Base-by-base conservation (phyloP, 2,113 vertebrate genomes). In the Melozone crissalis region DNA sequence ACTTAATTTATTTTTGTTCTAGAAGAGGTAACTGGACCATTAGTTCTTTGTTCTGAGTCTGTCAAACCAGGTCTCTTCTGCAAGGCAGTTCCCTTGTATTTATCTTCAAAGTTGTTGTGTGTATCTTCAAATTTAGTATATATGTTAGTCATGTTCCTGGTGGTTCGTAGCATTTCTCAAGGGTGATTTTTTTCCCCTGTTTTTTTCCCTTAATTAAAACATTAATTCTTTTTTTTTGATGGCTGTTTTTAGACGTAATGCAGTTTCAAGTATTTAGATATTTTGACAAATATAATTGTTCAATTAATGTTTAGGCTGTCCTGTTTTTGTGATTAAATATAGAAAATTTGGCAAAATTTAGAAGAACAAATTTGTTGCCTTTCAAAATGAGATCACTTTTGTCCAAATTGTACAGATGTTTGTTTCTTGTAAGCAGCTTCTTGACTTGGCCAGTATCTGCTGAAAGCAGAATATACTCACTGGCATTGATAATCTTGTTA, bases 201-300 rank as follows among this genome's bases (percentile, higher is more conserved):
- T 0, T 66, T 76, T 76, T 7, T 20, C 5, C 6, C 12, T 2
- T 58, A 15, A 17, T 58, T 73, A 10, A 43, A 16, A 58, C 0
- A 22, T 59, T 77, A 6, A 51, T 59, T 13, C 12, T 30, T 30
- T 37, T 95, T 49, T 94, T 69, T 71, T 81, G 3, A n/a, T 62
- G 19, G 18, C 15, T 67, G 1, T 24, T 39, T 78, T 72, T 67
- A 78, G 51, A 46, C 18, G 62, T 69, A 19, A 31, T 31, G 37
- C 11, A n/a, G 15, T 49, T 68, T 37, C 24, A 65, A 66, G 10
- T 84, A 8, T 68, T 24, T 46, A 35, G 33, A 4, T 79, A 17
- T 30, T 89, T 84, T 84, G 46, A 31, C 63, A 52, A 39, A 52
- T 61, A 8, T 17, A 44, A 35, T 65, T 8, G 4, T 66, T 81